Base-by-base conservation (phyloP, 2,888 invertebrate species). In the Eupithecia pulchellata region DNA sequence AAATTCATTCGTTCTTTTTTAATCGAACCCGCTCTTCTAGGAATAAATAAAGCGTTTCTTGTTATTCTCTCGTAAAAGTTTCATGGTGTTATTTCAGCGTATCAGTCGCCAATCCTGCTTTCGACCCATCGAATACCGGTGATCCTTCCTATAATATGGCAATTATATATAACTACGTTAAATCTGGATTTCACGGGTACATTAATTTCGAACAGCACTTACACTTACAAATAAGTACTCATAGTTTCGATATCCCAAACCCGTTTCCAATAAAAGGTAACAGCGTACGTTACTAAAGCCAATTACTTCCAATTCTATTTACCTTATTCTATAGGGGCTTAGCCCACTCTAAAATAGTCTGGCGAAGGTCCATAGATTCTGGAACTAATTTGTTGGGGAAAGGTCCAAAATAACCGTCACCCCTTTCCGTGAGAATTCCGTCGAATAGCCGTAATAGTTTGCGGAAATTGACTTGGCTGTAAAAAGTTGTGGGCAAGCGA, bases 191-290 rank as follows among this genome's bases (percentile, higher is more conserved):
- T 42, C 17, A 63, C 63, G 63, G 64, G 57, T 61, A 61, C 61
- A 34, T 47, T 61, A 4, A 61, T 61, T 58, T 42, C 42, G 25
- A 36, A 25, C 6, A 47, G 30, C 36, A 66, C 62, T 66, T 70
- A 66, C 25, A 34, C 39, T 61, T 64, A 61, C 66, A 34, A 57
- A 73, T 64, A 25, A 25, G 52, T 52, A 52, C 52, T 69, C 32
- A 57, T 69, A 72, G 64, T 71, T 68, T 29, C 62, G 68, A 68
- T 86, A 89, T 82, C 82, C 84, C 79, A 81, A 87, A 85, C 86
- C 86, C 86, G 86, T 74, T 77, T 79, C 78, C 85, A 81, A 90
- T 90, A 89, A 90, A 90, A 86, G 75, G 81, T 86, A 84, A 90
- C 83, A 77, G 71, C 76, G 80, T 82, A 81, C 78, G 71, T 80